Conservation (phyloP, 2,888 invertebrate genomes). For the Lutraria lutraria region DNA sequence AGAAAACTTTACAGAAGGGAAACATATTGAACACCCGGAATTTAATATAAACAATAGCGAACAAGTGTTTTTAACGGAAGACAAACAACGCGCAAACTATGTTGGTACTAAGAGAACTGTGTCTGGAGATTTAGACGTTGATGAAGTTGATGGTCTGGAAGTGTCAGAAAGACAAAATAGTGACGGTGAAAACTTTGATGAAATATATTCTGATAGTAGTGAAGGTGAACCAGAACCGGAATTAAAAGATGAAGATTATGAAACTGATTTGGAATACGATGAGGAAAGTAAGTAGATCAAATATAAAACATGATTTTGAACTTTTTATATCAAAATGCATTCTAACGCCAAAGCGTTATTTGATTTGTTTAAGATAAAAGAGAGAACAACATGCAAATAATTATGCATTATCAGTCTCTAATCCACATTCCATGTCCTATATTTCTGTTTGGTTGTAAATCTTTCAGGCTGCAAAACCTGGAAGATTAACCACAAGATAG, state of each 20-base stretch:
- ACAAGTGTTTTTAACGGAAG: conserved; percentile 55
- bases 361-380: no score
- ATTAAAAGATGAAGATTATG: conserved; percentile 78
- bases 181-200: conserved; percentile 68
- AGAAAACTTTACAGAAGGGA: neutral
- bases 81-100: conserved; percentile 34
- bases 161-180: conserved; percentile 48
- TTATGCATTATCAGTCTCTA: no score
- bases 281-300: conserved; percentile 75
- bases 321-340: no score
- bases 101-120: conserved; percentile 8
- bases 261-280: conserved; percentile 82
- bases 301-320: neutral
- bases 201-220: conserved; percentile 67
- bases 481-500: no score
- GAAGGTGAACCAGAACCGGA: conserved; percentile 51
- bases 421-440: no score
- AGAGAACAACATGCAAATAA: no score
- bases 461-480: no score
- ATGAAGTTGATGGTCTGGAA: conserved; percentile 18
- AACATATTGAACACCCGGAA: conserved; percentile 63
- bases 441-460: no score
- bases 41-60: conserved; percentile 59
- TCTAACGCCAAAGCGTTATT: no score
- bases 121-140: conserved; percentile 5